Evolutionary conservation across 2,113 vertebrate species (phyloP).

Genomic region (Sphaerodactylus townsendi): DNA sequence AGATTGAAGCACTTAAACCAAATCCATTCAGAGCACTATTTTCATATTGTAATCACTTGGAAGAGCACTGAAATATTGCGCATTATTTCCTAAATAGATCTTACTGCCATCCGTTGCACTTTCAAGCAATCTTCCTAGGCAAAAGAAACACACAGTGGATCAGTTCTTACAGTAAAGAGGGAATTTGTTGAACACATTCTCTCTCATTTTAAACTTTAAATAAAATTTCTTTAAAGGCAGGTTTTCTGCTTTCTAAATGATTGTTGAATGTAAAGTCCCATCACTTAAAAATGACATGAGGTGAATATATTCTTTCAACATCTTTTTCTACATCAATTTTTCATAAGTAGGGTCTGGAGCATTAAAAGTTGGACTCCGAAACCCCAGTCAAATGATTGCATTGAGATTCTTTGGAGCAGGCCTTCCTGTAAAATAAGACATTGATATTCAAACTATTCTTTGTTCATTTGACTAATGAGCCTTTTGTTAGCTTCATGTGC

Average conservation of each 20-base stretch:
- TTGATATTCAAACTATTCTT: slow-evolving; percentile 62
- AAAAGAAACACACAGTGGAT: slow-evolving; percentile 20
- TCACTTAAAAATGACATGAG: slow-evolving; percentile 32
- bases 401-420: slow-evolving; percentile 52
- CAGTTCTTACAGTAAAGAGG: slow-evolving; percentile 17
- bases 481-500: slow-evolving; percentile 66
- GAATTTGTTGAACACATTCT: not conserved
- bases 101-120: slow-evolving; percentile 9
- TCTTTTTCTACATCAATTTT: slow-evolving; percentile 56
- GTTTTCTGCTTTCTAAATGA: slow-evolving; percentile 26
- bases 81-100: slow-evolving; percentile 14
- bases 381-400: slow-evolving; percentile 31
- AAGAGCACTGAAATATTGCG: not conserved
- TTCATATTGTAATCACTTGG: not conserved
- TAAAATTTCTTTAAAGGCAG: not conserved
- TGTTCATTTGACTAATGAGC: slow-evolving; percentile 59
- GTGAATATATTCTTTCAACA: slow-evolving; percentile 33
- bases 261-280: not conserved
- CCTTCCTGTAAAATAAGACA: slow-evolving; percentile 54
- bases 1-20: not conserved
- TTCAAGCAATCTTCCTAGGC: slow-evolving; percentile 44
- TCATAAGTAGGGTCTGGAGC: slow-evolving; percentile 30
- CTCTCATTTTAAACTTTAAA: not conserved
- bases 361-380: slow-evolving; percentile 51
- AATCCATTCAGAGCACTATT: not conserved